Evolutionary conservation across 2,797 vertebrate species (phyloP).

Genomic region (Orientallactaga sibirica): DNA sequence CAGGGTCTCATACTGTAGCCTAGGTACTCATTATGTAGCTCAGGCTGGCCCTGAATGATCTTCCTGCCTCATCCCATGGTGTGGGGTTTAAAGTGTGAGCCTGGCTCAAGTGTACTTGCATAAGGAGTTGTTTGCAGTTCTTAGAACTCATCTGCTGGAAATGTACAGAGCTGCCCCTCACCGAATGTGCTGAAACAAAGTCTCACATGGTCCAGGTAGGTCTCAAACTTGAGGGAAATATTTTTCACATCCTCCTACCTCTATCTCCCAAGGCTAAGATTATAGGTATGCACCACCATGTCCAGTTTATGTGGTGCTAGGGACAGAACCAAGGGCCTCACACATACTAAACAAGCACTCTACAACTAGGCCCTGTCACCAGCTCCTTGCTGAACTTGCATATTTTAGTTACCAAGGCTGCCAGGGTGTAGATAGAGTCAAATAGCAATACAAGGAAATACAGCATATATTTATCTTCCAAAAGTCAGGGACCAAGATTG

Average conservation of each 20-base stretch:
- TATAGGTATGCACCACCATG: too few species aligned
- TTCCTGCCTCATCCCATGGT: not conserved
- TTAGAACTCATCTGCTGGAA: slow-evolving; percentile 25
- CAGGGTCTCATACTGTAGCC: not conserved
- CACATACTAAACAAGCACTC: too few species aligned
- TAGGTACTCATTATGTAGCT: not conserved
- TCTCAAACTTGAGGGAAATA: too few species aligned
- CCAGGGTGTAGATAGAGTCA: not conserved
- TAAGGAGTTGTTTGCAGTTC: slow-evolving; percentile 6
- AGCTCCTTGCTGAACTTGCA: not conserved
- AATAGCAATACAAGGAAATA: not conserved
- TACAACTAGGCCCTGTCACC: too few species aligned
- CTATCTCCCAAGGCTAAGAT: too few species aligned
- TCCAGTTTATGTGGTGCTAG: too few species aligned
- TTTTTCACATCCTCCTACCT: too few species aligned
- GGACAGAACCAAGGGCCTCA: too few species aligned
- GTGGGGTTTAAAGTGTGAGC: not conserved
- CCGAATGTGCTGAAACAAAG: not conserved
- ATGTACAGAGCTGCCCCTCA: not conserved
- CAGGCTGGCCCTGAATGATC: not conserved
- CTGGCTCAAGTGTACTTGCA: not conserved
- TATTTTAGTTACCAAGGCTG: not conserved
- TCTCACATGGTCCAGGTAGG: too few species aligned
- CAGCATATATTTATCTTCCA: not conserved
- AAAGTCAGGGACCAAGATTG: not conserved